Base-by-base conservation (phyloP, 2,888 invertebrate genomes). In the Drosophila paramelanica region DNA sequence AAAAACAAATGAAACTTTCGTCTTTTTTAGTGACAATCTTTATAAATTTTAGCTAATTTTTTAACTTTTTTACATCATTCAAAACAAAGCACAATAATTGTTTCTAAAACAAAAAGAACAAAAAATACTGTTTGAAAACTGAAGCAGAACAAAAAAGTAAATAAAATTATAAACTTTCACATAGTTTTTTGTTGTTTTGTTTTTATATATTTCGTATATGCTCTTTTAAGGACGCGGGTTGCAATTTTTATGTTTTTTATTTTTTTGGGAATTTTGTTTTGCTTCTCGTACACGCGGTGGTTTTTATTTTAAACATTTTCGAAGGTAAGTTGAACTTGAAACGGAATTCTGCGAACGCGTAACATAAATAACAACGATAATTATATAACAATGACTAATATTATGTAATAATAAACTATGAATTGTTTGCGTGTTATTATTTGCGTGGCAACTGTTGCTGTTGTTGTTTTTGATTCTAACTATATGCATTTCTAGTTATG, bases 381-480 rank as follows among this genome's bases (percentile, higher is more conserved):
- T 80, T 86, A 88, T 80, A 83, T 84, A 88, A 88, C 89, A 88
- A 88, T 88, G 88, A 88, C 83, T 88, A 88, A 84, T 83, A 83
- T 88, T 86, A 84, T 86, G 74, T 80, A 75, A 75, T 70, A 75
- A 77, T 77, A 68, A 71, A 77, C 74, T 81, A 81, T 83, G 72
- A 68, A 67, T 69, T 51, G 61, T 61, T 66, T 72, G 59, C 59
- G 55, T 77, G 59, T 57, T 65, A 52, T 57, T 64, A 38, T 33
- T 50, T 58, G 64, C 55, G 64, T 64, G 62, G 67, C 73, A 72
- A 72, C 73, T 68, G 57, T 59, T 81, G 60, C 41, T 69, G 55
- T 73, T 56, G 42, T 42, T 27, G n/a, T 33, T 25, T 56, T 57
- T 51, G 55, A 57, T 43, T 72, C 46, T 70, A 61, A 57, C 65